Evolutionary conservation across 2,797 vertebrate species (phyloP).

Genomic region (Mormyrops boulengeri): DNA sequence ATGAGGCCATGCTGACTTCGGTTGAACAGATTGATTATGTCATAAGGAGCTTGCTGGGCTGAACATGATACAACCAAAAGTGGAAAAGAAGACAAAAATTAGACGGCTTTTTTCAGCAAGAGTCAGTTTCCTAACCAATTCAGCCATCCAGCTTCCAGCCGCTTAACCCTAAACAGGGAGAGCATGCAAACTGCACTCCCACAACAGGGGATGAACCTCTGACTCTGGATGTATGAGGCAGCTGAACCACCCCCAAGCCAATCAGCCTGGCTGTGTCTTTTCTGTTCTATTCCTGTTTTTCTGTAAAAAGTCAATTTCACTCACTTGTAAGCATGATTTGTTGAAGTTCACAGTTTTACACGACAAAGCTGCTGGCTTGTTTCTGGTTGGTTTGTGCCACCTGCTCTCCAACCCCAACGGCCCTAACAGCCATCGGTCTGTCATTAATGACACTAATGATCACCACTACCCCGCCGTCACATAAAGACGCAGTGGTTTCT

Average conservation of each 20-base stretch:
- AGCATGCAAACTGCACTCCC: background rate
- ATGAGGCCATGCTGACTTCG: background rate
- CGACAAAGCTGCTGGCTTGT: background rate
- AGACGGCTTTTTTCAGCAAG: background rate
- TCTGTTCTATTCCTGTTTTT: background rate
- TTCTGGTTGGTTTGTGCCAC: background rate
- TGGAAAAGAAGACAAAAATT: background rate
- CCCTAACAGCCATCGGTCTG: background rate
- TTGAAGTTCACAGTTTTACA: background rate
- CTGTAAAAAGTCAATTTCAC: background rate
- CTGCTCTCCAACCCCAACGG: background rate
- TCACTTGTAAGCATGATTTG: background rate
- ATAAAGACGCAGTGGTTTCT: background rate
- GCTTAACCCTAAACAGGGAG: background rate
- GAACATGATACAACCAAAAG: background rate
- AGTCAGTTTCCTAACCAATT: background rate
- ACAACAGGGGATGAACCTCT: background rate
- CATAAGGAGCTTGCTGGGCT: background rate
- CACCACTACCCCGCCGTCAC: background rate
- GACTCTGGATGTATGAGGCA: background rate
- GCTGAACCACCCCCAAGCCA: background rate
- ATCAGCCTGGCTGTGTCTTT: background rate
- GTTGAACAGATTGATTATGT: background rate
- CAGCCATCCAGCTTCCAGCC: background rate
- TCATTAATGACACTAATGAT: background rate